These are phyloP conservation scores for Alca torda DNA, from an alignment of 2,797 vertebrate genomes.

Conservation along the genomic window DNA sequence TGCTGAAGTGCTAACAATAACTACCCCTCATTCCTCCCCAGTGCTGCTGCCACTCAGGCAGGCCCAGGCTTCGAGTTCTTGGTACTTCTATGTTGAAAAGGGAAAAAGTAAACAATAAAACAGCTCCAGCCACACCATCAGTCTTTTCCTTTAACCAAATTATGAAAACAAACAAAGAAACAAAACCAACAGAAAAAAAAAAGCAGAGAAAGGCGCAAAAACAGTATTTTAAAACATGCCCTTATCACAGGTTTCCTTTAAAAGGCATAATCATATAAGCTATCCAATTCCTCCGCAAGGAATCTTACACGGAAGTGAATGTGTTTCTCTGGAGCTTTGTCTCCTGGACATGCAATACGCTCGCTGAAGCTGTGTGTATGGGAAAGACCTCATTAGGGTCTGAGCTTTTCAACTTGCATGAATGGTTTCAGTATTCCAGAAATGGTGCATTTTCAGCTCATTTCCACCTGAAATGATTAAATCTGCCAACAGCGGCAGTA, in stretches of 20 bases:
- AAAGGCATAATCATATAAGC: neutral
- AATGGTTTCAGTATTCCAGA: neutral
- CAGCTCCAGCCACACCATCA: neutral
- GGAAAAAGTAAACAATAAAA: neutral
- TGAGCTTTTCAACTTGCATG: neutral
- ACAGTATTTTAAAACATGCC: neutral
- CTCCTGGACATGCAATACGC: neutral
- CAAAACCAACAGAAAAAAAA: neutral
- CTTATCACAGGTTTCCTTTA: neutral
- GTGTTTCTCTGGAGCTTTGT: neutral
- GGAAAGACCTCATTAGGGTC: neutral
- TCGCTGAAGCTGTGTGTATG: rapidly evolving
- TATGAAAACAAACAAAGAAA: neutral
- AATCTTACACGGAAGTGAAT: neutral
- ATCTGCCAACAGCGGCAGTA: neutral
- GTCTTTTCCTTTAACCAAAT: neutral
- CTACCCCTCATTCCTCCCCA: no score
- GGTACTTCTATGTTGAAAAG: neutral
- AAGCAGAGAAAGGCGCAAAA: neutral
- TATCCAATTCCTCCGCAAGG: neutral
- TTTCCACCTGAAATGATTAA: neutral
- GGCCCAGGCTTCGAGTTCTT: neutral
- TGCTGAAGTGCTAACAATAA: neutral
- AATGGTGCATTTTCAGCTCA: neutral
- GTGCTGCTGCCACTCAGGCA: neutral